Conservation (phyloP, 2,888 invertebrate species). For the Megaustenia siamemsis region DNA sequence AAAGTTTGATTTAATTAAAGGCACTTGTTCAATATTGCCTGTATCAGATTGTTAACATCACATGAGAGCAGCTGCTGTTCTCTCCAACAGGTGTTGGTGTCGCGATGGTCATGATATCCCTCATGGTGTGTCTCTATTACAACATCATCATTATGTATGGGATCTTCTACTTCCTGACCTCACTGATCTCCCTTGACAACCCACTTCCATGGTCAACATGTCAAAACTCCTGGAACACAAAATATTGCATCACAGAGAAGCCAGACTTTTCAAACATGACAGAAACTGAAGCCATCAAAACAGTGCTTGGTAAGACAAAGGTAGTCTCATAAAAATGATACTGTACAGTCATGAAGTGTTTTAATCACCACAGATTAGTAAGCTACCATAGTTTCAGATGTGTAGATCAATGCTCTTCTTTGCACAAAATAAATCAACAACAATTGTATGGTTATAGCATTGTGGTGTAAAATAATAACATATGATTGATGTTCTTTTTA, state of each 20-base stretch:
- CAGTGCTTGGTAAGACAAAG: conserved; percentile 59
- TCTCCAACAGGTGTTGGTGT: conserved; percentile 64
- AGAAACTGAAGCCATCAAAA: conserved; percentile 52
- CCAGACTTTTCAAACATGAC: conserved; percentile 47
- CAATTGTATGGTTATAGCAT: no score
- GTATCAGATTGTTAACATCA: no score
- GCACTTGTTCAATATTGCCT: no score
- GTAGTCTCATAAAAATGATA: background rate
- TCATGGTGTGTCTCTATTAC: conserved; percentile 79
- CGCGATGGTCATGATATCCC: conserved; percentile 64
- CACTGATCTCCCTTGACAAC: conserved; percentile 68
- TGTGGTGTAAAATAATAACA: no score
- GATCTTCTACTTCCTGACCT: conserved; percentile 77
- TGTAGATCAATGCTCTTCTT: no score
- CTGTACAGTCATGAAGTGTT: no score
- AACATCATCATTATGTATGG: conserved; percentile 81
- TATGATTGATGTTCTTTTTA: no score
- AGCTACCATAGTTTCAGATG: no score
- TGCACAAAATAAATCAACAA: no score
- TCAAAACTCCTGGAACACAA: conserved; percentile 74
- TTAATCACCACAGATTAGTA: no score
- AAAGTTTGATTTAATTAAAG: no score
- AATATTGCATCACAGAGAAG: conserved; percentile 46
- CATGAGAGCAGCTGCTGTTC: background rate
- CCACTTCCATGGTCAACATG: conserved; percentile 82